A percentile compares a stretch with the other conserved stretches of the same genome.
Conservation (phyloP, 2,113 vertebrate genomes). For the Rousettus leschenaultii region DNA sequence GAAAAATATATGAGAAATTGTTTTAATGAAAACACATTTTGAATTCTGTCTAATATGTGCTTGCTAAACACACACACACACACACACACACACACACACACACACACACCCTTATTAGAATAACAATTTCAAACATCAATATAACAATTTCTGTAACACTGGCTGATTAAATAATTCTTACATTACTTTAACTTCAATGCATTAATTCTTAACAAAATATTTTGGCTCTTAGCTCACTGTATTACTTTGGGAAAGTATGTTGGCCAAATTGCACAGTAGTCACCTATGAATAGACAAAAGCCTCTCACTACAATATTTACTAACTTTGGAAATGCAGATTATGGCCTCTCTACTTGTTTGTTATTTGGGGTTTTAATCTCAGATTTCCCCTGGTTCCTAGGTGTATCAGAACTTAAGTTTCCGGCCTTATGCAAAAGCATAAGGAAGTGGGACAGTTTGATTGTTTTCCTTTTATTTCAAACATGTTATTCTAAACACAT, state of each 20-base stretch:
- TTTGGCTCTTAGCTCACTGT: not conserved
- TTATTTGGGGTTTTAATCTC: not conserved
- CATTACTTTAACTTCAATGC: not conserved
- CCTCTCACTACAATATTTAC: not conserved
- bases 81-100: not conserved
- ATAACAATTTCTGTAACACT: not conserved
- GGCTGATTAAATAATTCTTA: not conserved
- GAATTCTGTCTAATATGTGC: not conserved
- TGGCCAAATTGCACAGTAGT: too few species aligned
- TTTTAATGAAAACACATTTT: not conserved
- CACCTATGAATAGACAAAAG: not conserved
- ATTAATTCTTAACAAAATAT: not conserved
- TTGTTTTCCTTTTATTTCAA: not conserved
- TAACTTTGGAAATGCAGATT: not conserved
- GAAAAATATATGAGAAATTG: not conserved
- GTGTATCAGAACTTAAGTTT: not conserved
- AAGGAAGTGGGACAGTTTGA: not conserved
- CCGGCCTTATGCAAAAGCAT: not conserved
- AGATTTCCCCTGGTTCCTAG: not conserved
- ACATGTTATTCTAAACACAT: not conserved
- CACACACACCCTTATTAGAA: not conserved
- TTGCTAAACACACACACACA: not conserved
- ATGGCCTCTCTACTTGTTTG: not conserved
- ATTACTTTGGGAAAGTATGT: not conserved
- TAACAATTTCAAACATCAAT: not conserved